A percentile compares a stretch with the other conserved stretches of the same genome.
Conservation (phyloP, 92 coral and sea anemone species). For the Phenganax stokvisi region DNA sequence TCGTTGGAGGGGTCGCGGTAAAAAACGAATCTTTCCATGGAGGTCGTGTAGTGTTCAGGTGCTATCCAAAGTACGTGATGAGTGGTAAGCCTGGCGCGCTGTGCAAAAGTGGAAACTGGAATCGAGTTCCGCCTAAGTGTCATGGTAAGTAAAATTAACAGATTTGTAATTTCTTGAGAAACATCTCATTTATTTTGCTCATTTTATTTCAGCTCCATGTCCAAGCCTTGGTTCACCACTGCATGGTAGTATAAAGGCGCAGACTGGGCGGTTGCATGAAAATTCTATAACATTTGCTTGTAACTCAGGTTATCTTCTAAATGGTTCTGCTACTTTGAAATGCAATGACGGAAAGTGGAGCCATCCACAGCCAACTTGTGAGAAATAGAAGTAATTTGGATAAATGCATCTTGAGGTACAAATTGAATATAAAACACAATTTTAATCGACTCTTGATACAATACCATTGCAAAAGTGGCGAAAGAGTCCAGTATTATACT, state of each 20-base stretch:
- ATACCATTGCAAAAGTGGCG: too few relatives aligned
- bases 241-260: constrained; percentile 18
- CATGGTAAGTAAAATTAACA: neutral
- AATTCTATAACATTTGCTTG: constrained; percentile 65
- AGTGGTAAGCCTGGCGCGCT: neutral
- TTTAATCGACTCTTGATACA: too few relatives aligned
- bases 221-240: constrained; percentile 6
- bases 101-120: constrained; percentile 20
- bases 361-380: constrained; percentile 51
- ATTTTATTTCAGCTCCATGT: constrained; percentile 38
- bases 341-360: constrained; percentile 81
- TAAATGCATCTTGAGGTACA: too few relatives aligned
- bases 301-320: constrained; percentile 57
- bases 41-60: constrained; percentile 13
- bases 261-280: constrained; percentile 21
- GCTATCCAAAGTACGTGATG: neutral
- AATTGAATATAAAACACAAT: too few relatives aligned
- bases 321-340: constrained; percentile 63
- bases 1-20: constrained; percentile 12
- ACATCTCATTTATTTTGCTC: too few relatives aligned
- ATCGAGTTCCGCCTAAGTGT: constrained; percentile 10
- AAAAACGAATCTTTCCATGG: constrained; percentile 18
- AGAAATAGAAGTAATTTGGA: neutral
- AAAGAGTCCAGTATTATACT: too few relatives aligned
- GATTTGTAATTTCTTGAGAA: neutral